Conservation (phyloP, 2,113 vertebrate genomes). For the Nyctereutes procyonoides region DNA sequence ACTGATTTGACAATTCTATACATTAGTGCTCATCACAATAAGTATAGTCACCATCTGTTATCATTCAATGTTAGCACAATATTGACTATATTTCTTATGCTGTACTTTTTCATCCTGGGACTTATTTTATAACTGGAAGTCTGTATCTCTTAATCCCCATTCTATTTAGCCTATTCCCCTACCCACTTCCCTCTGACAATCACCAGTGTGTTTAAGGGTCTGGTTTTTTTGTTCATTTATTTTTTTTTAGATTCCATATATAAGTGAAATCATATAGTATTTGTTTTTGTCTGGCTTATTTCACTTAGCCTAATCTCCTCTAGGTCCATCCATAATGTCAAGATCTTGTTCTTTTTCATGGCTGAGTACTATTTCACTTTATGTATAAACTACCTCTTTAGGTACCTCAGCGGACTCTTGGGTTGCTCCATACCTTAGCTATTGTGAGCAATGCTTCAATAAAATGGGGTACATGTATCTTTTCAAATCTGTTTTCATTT, state of each 20-base stretch:
- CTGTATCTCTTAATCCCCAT: not conserved
- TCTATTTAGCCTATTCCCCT: not conserved
- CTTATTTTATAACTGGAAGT: not conserved
- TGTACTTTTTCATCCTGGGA: not conserved
- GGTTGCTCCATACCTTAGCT: not conserved
- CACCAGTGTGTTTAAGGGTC: not conserved
- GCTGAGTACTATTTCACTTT: not conserved
- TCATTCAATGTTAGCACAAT: not conserved
- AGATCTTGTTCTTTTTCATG: not conserved
- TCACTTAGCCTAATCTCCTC: not conserved
- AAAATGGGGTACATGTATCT: not conserved
- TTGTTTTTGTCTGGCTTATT: not conserved
- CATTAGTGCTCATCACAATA: not conserved
- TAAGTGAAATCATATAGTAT: not conserved
- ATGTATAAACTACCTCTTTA: not conserved
- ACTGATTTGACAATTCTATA: not conserved
- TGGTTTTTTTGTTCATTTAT: not conserved
- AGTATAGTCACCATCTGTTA: not conserved
- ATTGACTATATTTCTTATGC: not conserved
- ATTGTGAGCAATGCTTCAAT: not conserved
- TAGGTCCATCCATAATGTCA: not conserved
- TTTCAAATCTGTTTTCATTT: not conserved
- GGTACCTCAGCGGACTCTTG: too few relatives aligned
- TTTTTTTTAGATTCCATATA: not conserved
- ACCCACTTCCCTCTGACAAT: not conserved